Conservation (phyloP, 2,888 invertebrate species). For the Himalopsyche japonica region DNA sequence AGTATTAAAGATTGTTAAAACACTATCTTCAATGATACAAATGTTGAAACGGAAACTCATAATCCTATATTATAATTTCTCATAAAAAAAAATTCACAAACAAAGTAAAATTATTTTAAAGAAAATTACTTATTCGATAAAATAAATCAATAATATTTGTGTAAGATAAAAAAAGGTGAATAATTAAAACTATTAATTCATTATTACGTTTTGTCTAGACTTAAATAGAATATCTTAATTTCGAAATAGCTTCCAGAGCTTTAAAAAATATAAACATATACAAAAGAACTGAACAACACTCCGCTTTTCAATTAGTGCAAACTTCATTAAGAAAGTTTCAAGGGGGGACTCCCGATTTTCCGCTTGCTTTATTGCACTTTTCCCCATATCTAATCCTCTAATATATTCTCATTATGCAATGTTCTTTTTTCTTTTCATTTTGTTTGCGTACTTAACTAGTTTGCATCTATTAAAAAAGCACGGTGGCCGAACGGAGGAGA, state of each 20-base stretch:
- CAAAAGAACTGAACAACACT: neutral
- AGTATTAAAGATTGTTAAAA: no score
- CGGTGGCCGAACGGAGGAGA: conserved; percentile 8
- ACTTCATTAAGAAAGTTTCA: conserved; percentile 36
- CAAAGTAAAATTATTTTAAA: no score
- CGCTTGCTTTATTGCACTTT: conserved; percentile 19
- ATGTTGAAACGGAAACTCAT: no score
- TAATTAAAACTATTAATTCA: neutral
- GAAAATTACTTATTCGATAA: no score
- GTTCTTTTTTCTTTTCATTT: conserved; percentile 20
- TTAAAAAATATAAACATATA: neutral
- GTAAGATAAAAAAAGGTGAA: no score
- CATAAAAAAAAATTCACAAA: no score
- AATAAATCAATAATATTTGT: no score
- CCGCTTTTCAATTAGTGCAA: conserved; percentile 33
- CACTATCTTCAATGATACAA: no score
- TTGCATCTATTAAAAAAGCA: conserved; percentile 27
- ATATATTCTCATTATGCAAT: conserved; percentile 37
- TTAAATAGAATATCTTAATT: neutral
- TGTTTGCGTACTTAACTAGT: conserved; percentile 5
- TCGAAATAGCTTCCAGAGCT: neutral
- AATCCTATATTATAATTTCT: no score
- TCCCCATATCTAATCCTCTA: conserved; percentile 34
- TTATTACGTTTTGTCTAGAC: neutral
- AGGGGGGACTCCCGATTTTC: conserved; percentile 11